Evolutionary conservation across 1,140 invertebrate species (phyloP).

Genomic region (Leptopilina clavipes): DNA sequence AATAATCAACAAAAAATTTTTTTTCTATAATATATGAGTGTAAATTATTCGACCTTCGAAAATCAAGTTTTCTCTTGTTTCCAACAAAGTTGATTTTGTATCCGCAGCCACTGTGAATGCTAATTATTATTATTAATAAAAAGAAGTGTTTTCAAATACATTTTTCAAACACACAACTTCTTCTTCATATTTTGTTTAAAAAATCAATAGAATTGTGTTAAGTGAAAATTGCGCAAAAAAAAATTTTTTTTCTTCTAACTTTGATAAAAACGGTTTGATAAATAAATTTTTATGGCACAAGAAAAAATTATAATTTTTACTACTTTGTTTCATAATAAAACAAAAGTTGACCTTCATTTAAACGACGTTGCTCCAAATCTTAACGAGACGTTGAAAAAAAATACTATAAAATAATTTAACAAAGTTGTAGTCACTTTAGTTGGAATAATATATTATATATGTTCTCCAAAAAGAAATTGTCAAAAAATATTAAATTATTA

Average conservation of each 20-base stretch:
- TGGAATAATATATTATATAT: background rate
- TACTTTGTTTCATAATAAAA: background rate
- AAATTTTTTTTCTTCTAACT: too few species aligned
- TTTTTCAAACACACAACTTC: background rate
- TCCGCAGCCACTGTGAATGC: background rate
- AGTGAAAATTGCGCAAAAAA: background rate
- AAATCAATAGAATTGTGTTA: background rate
- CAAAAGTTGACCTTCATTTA: conserved; percentile 13
- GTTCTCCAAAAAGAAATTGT: background rate
- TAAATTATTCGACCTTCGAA: conserved; percentile 23
- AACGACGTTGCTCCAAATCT: background rate
- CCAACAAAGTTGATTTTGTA: background rate
- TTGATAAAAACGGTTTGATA: too few species aligned
- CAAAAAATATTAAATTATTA: conserved; percentile 10
- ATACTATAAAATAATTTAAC: background rate
- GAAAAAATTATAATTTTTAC: too few species aligned
- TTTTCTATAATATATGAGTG: background rate
- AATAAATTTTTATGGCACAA: background rate
- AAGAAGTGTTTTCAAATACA: background rate
- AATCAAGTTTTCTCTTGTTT: conserved; percentile 22
- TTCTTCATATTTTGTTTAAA: background rate
- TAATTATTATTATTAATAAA: background rate
- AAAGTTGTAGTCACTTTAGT: background rate
- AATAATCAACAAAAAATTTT: background rate
- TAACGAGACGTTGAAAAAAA: background rate